A percentile compares a stretch with the other conserved stretches of the same genome.
Conservation (phyloP, 2,888 invertebrate species). For the Hedya salicella region DNA sequence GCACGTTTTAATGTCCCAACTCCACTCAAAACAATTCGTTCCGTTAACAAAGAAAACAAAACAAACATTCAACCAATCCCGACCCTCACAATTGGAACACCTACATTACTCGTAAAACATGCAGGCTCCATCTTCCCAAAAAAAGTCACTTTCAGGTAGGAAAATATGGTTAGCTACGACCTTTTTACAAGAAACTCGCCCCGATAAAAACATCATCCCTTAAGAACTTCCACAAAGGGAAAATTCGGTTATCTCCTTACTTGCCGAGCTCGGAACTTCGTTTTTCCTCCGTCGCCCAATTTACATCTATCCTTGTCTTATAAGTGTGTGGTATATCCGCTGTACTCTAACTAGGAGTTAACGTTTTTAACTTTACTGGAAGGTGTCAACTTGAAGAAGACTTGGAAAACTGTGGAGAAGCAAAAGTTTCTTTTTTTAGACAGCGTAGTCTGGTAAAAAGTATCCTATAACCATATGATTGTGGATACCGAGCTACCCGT, state of each 20-base stretch:
- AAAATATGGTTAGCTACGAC: background rate
- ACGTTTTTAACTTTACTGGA: background rate
- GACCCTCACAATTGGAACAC: background rate
- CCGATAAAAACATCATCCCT: slow-evolving; percentile 30
- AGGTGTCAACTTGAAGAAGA: too few species aligned
- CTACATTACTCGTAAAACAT: slow-evolving; percentile 25
- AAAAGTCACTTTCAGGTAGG: background rate
- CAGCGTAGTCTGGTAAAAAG: too few species aligned
- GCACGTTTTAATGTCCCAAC: background rate
- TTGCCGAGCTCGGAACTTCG: slow-evolving; percentile 11
- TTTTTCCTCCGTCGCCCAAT: slow-evolving; percentile 5
- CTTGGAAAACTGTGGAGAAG: too few species aligned
- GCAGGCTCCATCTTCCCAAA: slow-evolving; percentile 15
- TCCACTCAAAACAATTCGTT: background rate
- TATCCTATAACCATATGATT: too few species aligned
- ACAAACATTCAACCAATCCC: slow-evolving; percentile 22
- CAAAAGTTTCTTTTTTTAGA: too few species aligned
- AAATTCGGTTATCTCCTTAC: slow-evolving; percentile 29
- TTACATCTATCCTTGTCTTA: slow-evolving; percentile 23
- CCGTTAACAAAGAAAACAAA: slow-evolving; percentile 14
- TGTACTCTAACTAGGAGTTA: background rate
- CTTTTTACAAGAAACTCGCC: background rate
- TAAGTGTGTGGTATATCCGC: background rate
- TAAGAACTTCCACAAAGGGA: slow-evolving; percentile 28
- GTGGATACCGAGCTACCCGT: too few species aligned